These are phyloP conservation scores for Phymatocera aterrima DNA, from an alignment of 2,888 invertebrate genomes.

Conservation along the genomic window DNA sequence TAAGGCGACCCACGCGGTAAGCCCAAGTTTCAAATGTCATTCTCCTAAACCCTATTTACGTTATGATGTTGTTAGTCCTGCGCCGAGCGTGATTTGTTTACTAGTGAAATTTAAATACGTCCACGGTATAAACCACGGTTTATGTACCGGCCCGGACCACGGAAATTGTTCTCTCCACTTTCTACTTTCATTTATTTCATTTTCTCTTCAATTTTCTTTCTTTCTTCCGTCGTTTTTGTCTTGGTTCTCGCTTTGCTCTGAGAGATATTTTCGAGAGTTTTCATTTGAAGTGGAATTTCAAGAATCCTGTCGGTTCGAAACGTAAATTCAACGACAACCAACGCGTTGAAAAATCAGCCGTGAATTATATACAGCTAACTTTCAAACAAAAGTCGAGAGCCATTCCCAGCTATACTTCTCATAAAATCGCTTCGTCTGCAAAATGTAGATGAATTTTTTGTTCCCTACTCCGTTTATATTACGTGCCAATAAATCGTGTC, in stretches of 20 bases:
- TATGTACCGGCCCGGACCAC: background rate
- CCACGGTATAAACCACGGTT: background rate
- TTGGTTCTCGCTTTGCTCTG: background rate
- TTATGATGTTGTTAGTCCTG: slow-evolving; percentile 56
- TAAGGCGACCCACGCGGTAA: slow-evolving; percentile 54
- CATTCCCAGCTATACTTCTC: background rate
- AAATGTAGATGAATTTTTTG: too few species aligned
- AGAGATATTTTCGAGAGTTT: slow-evolving; percentile 29
- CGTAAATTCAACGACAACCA: background rate
- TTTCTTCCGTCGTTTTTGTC: background rate
- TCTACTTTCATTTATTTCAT: background rate
- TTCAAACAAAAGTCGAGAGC: background rate
- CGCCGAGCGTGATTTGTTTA: slow-evolving; percentile 49
- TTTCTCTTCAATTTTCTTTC: background rate
- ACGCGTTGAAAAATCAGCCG: slow-evolving; percentile 7
- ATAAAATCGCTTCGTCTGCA: background rate
- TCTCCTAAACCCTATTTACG: slow-evolving; percentile 57
- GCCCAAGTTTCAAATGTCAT: slow-evolving; percentile 61
- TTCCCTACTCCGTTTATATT: background rate
- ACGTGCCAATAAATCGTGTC: slow-evolving; percentile 25
- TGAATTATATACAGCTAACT: slow-evolving; percentile 24
- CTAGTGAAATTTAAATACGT: slow-evolving; percentile 22
- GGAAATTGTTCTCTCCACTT: background rate
- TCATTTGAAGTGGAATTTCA: slow-evolving; percentile 17
- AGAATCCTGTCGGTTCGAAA: slow-evolving; percentile 17